Conservation (phyloP, 2,888 invertebrate genomes). For the Tetranychus piercei region DNA sequence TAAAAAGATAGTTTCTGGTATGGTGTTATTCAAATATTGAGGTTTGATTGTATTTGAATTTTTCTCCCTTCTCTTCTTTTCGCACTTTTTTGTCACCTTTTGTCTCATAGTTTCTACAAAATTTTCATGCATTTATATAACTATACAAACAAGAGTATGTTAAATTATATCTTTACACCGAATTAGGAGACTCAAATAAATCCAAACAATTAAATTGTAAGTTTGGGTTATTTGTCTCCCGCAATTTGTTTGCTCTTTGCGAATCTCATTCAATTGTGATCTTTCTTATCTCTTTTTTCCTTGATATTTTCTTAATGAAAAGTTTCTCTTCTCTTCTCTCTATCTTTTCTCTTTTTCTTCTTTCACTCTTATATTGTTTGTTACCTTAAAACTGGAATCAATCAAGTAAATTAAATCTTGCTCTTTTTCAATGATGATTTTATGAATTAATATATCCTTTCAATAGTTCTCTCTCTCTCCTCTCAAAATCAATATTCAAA, state of each 20-base stretch:
- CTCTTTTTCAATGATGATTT: too few relatives aligned
- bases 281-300: background rate
- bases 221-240: background rate
- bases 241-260: background rate
- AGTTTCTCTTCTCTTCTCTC: background rate
- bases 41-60: background rate
- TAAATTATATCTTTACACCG: background rate
- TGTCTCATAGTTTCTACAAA: background rate
- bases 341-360: background rate
- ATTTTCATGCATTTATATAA: background rate
- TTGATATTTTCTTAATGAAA: conserved; percentile 1
- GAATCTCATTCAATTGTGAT: background rate
- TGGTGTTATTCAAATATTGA: too few relatives aligned
- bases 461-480: too few relatives aligned
- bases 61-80: background rate
- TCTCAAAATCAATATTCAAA: too few relatives aligned
- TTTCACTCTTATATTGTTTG: background rate
- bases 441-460: too few relatives aligned
- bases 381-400: background rate
- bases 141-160: background rate
- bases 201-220: background rate
- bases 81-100: background rate
- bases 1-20: too few relatives aligned
- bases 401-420: too few relatives aligned
- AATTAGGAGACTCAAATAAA: background rate